These are phyloP conservation scores for Phalacrocorax brasilianus DNA, from an alignment of 2,113 vertebrate genomes.

Conservation along the genomic window DNA sequence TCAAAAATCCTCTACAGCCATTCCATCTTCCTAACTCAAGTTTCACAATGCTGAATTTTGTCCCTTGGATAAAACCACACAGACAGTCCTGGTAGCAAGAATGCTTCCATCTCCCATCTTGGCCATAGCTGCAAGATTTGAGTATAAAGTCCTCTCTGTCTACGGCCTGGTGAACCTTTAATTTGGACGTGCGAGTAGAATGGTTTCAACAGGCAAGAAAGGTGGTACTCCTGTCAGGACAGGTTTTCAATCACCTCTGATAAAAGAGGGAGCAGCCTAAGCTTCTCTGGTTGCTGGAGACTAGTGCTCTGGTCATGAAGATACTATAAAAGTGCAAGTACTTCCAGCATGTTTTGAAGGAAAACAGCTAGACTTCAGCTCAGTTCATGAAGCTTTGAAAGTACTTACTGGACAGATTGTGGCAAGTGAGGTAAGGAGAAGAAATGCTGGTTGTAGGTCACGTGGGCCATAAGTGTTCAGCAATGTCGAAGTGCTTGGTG, in stretches of 20 bases:
- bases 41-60: neutral
- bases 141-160: neutral
- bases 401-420: neutral
- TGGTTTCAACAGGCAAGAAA: neutral
- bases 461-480: neutral
- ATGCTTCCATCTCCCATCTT: neutral
- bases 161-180: neutral
- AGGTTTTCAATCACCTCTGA: neutral
- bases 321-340: neutral
- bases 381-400: neutral
- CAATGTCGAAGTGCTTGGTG: neutral
- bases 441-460: neutral
- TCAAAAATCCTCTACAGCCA: neutral
- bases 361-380: neutral
- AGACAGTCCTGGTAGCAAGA: neutral
- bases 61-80: neutral
- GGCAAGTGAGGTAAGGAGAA: neutral
- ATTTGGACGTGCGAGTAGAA: neutral
- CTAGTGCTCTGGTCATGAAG: neutral
- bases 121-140: neutral
- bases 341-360: neutral
- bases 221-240: neutral
- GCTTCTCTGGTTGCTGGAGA: neutral
- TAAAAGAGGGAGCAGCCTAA: neutral
- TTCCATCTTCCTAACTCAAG: neutral